Conservation (phyloP, 2,113 vertebrate species). For the Paraplagusia blochii region DNA sequence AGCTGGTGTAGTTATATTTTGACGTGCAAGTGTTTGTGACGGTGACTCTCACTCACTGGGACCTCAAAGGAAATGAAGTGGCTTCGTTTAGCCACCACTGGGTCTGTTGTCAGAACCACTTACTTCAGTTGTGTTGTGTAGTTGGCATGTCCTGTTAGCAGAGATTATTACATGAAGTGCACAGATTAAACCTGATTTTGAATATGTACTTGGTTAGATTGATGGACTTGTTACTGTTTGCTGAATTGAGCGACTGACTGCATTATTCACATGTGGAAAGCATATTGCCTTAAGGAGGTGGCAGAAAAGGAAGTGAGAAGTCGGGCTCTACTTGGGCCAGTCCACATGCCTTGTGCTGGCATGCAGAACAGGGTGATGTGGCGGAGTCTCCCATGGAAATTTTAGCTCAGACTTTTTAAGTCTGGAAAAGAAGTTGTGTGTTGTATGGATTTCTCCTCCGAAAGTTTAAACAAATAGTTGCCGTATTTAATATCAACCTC, state of each 20-base stretch:
- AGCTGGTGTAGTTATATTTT: constrained; percentile 57
- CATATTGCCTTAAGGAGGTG: constrained; percentile 68
- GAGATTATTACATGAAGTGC: constrained; percentile 32
- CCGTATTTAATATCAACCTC: constrained; percentile 61
- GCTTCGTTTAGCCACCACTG: constrained; percentile 52
- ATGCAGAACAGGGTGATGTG: constrained; percentile 68
- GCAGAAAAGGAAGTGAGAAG: constrained; percentile 67
- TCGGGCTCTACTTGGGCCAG: constrained; percentile 40
- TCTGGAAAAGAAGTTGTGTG: constrained; percentile 69
- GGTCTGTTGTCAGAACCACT: constrained; percentile 62
- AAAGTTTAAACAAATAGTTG: constrained; percentile 68
- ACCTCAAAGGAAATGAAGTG: constrained; percentile 63
- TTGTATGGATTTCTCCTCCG: constrained; percentile 43
- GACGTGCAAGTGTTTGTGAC: constrained; percentile 63
- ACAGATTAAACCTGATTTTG: too few relatives aligned
- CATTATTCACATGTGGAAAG: constrained; percentile 60
- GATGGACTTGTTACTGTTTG: constrained; percentile 48
- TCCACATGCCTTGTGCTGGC: constrained; percentile 63
- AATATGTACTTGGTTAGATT: not conserved
- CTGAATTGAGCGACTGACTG: constrained; percentile 20
- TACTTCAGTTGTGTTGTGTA: constrained; percentile 47
- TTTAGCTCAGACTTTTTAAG: constrained; percentile 67
- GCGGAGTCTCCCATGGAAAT: constrained; percentile 71
- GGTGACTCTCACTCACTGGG: constrained; percentile 51
- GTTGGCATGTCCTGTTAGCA: constrained; percentile 43